A percentile compares a stretch with the other conserved stretches of the same genome.
Evolutionary conservation across 2,797 vertebrate genomes (phyloP).

Genomic region (Periparus ater): DNA sequence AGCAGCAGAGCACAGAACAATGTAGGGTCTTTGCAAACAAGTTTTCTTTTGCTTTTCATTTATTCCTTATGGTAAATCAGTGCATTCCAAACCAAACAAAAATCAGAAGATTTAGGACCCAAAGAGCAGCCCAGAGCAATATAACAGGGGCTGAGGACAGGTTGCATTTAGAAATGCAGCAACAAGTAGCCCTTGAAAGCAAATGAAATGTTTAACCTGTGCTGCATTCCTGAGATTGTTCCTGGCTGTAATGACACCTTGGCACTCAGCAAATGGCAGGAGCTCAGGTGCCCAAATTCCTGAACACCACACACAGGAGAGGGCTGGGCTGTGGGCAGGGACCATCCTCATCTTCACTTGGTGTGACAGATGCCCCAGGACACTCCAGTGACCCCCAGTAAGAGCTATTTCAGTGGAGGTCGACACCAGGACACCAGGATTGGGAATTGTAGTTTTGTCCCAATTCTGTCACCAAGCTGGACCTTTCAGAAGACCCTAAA

Average conservation of each 20-base stretch:
- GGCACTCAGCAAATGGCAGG: not conserved
- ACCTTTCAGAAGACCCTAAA: not conserved
- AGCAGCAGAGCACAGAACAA: constrained; percentile 33
- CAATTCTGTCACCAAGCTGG: not conserved
- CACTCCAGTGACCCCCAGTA: not conserved
- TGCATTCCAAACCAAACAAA: constrained; percentile 22
- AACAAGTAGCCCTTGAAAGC: not conserved
- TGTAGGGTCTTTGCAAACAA: constrained; percentile 25
- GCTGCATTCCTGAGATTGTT: not conserved
- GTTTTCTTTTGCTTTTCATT: constrained; percentile 39
- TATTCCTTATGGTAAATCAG: not conserved
- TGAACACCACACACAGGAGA: not conserved
- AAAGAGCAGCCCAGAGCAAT: not conserved
- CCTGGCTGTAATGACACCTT: not conserved
- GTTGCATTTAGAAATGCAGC: not conserved
- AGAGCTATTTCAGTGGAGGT: not conserved
- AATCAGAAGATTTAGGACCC: not conserved
- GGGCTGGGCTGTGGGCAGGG: not conserved
- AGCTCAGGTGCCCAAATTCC: not conserved
- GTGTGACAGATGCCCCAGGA: not conserved
- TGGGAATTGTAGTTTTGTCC: not conserved
- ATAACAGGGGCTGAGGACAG: not conserved
- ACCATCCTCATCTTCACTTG: not conserved
- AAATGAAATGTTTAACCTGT: constrained; percentile 2
- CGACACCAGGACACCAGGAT: not conserved